Evolutionary conservation across 2,113 vertebrate species (phyloP), one percentile per base, ranked within the genome.

Genomic region (Emydocephalus ijimae): DNA sequence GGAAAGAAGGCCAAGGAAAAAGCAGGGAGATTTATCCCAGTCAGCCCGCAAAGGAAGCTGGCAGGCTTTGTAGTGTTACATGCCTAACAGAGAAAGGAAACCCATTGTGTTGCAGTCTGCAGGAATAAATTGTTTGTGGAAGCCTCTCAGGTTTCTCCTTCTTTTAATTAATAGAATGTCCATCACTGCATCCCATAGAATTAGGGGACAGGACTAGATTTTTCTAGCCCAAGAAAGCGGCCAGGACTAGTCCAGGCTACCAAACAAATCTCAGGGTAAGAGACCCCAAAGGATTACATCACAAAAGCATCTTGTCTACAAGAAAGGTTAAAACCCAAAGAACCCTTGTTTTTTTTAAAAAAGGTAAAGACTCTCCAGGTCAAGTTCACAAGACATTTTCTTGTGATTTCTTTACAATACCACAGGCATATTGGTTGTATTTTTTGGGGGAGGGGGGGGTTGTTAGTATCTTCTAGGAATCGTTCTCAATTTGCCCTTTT

Each of bases 41-140:
- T 85, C 91, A 85, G 18, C 91, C 81, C 7, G 92, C 85, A 95
- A 97, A 94, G 93, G 93, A 14, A 95, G 94, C 95, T 96, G 96
- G 97, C 95, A 95, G 93, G 86, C 96, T 94, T 94, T 92, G 94
- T 95, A 54, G 89, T 95, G 96, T 91, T 96, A 91, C 96, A 94
- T 88, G 95, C 50, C 92, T 89, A 64, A 93, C 94, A 96, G 94
- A 96, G 95, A 97, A 90, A 87, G 94, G 93, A 87, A 94, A 94
- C 95, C 95, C 92, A 89, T 96, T 50, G 0, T 91, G 95, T 57
- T 92, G 89, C 90, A 85, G 24, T 85, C 48, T 12, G 89, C 55
- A 59, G 1, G 94, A 89, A 93, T 74, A 93, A 56, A 94, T 48
- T 86, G 56, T 96, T 94, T 94, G 94, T 96, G 87, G 89, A 4